These are phyloP conservation scores for Diploscapter pachys DNA, from an alignment of 1,140 invertebrate genomes.

Conservation along the genomic window DNA sequence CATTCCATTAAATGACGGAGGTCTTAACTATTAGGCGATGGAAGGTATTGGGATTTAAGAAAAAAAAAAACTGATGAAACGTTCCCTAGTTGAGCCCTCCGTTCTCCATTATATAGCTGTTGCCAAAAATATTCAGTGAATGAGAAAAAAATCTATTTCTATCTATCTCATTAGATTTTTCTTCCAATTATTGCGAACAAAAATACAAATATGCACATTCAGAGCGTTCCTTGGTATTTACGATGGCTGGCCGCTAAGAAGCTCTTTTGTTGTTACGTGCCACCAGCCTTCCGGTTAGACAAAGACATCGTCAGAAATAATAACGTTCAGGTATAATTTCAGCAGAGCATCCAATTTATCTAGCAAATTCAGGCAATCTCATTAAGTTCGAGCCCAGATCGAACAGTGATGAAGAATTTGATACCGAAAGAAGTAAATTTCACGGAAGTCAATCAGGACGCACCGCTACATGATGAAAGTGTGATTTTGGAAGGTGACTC, in stretches of 20 bases:
- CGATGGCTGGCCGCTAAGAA: slow-evolving; percentile 55
- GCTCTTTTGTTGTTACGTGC: slow-evolving; percentile 56
- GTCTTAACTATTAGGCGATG: slow-evolving; percentile 11
- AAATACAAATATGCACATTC: slow-evolving; percentile 16
- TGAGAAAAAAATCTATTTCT: not conserved
- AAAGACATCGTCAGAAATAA: slow-evolving; percentile 49
- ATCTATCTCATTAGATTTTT: slow-evolving; percentile 1
- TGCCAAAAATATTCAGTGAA: slow-evolving; percentile 7
- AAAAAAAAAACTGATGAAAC: not conserved
- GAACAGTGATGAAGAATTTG: slow-evolving; percentile 44
- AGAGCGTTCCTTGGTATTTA: slow-evolving; percentile 49
- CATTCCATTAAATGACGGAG: too few species aligned
- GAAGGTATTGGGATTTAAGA: slow-evolving; percentile 4
- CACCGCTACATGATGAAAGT: slow-evolving; percentile 39
- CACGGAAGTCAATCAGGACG: slow-evolving; percentile 48
- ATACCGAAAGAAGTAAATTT: slow-evolving; percentile 55
- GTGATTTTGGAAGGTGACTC: not conserved
- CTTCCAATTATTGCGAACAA: not conserved
- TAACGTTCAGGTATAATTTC: slow-evolving; percentile 40
- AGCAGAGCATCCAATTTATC: not conserved
- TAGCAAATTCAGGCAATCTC: slow-evolving; percentile 16
- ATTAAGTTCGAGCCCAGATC: slow-evolving; percentile 48
- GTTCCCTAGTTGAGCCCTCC: too few species aligned
- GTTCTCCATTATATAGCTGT: too few species aligned
- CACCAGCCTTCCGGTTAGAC: slow-evolving; percentile 45